Conservation (phyloP, 1,140 invertebrate species). For the Tigriopus japonicus region DNA sequence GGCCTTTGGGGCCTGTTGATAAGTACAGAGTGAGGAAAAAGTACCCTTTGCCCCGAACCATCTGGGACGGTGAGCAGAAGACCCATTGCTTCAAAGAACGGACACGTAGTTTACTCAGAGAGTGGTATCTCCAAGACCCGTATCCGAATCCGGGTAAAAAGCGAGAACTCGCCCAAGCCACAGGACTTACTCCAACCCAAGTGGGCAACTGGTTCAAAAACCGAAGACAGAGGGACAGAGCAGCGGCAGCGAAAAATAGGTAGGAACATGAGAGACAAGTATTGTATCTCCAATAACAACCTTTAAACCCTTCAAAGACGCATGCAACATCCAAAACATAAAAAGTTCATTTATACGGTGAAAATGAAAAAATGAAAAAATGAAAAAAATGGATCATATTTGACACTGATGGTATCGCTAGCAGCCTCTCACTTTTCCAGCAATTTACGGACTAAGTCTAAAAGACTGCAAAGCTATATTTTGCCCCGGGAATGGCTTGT, state of each 20-base stretch:
- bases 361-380: no score
- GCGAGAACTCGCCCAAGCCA: slow-evolving; percentile 85
- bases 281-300: no score
- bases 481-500: no score
- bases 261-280: slow-evolving; percentile 9
- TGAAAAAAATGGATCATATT: no score
- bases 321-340: no score
- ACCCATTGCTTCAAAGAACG: slow-evolving; percentile 99
- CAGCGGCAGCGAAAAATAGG: slow-evolving; percentile 75
- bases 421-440: no score
- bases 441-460: no score
- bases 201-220: slow-evolving; percentile 99
- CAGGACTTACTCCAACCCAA: slow-evolving; percentile 93
- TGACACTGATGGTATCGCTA: no score
- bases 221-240: slow-evolving; percentile 85
- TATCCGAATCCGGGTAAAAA: slow-evolving; percentile 99
- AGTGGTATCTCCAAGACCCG: slow-evolving; percentile 98
- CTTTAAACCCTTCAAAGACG: no score
- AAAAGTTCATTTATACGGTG: no score
- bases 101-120: slow-evolving; percentile 75
- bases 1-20: slow-evolving; percentile 92
- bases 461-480: no score
- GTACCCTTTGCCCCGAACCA: slow-evolving; percentile 91
- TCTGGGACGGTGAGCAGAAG: slow-evolving; percentile 99
- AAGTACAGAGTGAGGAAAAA: slow-evolving; percentile 99